Base-by-base conservation (phyloP, 2,797 vertebrate genomes). In the Coendou prehensilis region DNA sequence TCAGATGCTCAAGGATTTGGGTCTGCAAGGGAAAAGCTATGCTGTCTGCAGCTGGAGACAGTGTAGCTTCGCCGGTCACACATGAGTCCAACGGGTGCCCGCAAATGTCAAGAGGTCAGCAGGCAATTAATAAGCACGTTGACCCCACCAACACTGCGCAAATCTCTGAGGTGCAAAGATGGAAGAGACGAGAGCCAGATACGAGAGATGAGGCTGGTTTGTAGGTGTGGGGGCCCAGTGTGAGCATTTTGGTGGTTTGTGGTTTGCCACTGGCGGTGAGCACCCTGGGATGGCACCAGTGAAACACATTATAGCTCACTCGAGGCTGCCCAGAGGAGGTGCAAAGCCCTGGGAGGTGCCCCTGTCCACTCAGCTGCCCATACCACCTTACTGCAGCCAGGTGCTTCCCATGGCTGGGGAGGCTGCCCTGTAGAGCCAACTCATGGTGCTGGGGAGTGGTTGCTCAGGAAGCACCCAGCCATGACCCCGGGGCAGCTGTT, bases 1-100 rank as follows among this genome's bases (percentile, higher is more conserved):
- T 30, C 10, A 52, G 75, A 17, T 7, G 33, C 33, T 11, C 33
- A 54, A 0, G 0, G 75, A 10, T n/a, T 41, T 1, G 1, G 37
- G 41, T 50, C 61, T 71, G 23, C 63, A 20, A 18, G 64, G 28
- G 45, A 1, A 73, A 30, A 18, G 9, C 1, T 3, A 22, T 4
- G 9, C 75, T 64, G 26, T 8, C 79, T n/a, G 22, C 8, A 23
- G 20, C 50, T 22, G 5, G 54, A 45, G 33, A 79, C 33, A 9
- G 30, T 2, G 4, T 78, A 2, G 5, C 78, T 57, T 13, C 9
- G 28, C 57, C 50, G 69, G 82, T 28, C 59, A 28, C 5, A 20
- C 37, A 14, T 0, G 2, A 0, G 0, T 33, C 28, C 18, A 1
- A 5, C 1, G 10, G 63, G 18, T 2, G 61, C n/a, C 75, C 3